Percentiles rank a stretch among this genome's conserved stretches.
phyloP scores from a whole-genome alignment of 2,113 vertebrate species.

The Xiphorhynchus elegans region DNA sequence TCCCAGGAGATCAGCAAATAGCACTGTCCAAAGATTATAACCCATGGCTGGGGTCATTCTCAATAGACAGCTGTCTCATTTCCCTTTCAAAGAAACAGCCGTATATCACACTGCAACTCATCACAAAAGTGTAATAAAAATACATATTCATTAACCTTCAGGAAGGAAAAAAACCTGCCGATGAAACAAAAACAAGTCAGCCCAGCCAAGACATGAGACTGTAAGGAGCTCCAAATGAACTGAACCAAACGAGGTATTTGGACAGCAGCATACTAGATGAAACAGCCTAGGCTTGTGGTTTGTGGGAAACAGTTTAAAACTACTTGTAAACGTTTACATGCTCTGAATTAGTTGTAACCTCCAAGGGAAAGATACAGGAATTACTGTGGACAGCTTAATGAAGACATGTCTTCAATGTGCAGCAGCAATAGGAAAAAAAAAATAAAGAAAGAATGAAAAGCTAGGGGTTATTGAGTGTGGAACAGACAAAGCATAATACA shows the following conservation, averaged over 20 bases:
- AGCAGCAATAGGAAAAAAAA: background rate
- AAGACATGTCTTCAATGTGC: background rate
- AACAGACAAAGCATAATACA: background rate
- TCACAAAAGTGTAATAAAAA: conserved; percentile 24
- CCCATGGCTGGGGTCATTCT: background rate
- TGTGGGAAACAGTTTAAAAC: conserved; percentile 3
- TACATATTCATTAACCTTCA: conserved; percentile 31
- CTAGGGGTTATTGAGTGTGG: background rate
- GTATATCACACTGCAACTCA: background rate
- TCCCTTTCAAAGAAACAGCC: conserved; percentile 13
- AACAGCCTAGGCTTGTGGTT: background rate
- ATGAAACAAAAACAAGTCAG: conserved; percentile 10
- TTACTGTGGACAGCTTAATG: background rate
- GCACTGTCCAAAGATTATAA: background rate
- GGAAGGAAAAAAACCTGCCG: background rate
- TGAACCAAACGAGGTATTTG: background rate
- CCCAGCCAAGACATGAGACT: background rate
- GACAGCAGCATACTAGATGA: background rate
- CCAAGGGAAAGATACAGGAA: background rate
- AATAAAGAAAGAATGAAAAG: background rate
- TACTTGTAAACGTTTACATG: background rate
- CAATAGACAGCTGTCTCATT: conserved; percentile 24
- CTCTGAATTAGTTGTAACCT: background rate
- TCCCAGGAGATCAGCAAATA: conserved; percentile 14
- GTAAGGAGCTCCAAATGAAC: background rate